phyloP scores from a whole-genome alignment of 1,140 invertebrate species.

The Saccostrea cuccullata region DNA sequence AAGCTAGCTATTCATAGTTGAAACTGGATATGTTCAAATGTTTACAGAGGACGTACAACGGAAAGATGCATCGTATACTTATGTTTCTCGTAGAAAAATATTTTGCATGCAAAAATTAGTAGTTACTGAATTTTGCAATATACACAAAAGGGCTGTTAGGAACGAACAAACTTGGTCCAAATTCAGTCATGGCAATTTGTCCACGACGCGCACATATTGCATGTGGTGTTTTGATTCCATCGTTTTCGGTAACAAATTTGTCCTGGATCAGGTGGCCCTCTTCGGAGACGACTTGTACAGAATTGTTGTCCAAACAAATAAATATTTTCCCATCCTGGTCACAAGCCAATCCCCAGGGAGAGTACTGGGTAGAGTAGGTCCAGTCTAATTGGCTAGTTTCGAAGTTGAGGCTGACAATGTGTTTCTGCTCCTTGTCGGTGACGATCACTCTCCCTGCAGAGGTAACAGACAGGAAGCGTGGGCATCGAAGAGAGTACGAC shows the following conservation, averaged over 20 bases:
- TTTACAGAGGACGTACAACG: too few relatives aligned
- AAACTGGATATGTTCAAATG: too few relatives aligned
- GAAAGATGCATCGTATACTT: too few relatives aligned
- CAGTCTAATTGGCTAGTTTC: constrained; percentile 50
- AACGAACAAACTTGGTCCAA: constrained; percentile 53
- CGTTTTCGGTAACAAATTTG: constrained; percentile 46
- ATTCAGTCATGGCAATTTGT: constrained; percentile 53
- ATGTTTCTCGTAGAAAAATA: too few relatives aligned
- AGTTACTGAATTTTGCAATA: constrained; percentile 9
- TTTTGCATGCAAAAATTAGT: too few relatives aligned
- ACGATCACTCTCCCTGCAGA: constrained; percentile 50
- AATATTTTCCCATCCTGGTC: constrained; percentile 50
- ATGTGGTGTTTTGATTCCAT: constrained; percentile 52
- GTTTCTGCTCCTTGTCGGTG: constrained; percentile 54
- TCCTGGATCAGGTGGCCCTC: constrained; percentile 46
- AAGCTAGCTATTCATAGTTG: too few relatives aligned
- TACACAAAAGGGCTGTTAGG: constrained; percentile 50
- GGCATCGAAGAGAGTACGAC: constrained; percentile 46
- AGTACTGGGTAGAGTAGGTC: constrained; percentile 50
- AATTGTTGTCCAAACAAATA: constrained; percentile 52
- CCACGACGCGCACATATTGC: constrained; percentile 46
- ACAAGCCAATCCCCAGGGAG: constrained; percentile 52
- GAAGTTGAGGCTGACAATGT: constrained; percentile 47
- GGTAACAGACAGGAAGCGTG: constrained; percentile 47
- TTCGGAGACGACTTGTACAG: constrained; percentile 50